phyloP scores from a whole-genome alignment of 92 coral and sea anemone species.

The Parazoanthus darwini region DNA sequence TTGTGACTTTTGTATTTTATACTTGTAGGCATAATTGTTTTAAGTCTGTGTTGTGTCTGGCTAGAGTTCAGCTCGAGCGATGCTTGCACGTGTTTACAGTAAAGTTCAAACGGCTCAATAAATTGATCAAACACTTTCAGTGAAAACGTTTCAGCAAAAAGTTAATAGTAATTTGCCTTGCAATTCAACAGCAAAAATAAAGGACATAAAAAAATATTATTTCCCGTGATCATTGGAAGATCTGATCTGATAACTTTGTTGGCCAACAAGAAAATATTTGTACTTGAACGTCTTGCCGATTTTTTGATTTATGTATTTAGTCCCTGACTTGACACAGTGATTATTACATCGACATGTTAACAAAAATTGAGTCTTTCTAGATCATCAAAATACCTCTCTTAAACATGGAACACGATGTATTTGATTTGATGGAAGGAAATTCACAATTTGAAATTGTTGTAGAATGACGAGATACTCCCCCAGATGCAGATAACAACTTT shows the following conservation, averaged over 20 bases:
- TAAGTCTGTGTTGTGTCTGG: not conserved
- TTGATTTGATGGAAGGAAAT: not conserved
- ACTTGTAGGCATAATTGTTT: not conserved
- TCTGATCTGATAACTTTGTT: not conserved
- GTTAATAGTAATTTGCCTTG: too few species aligned
- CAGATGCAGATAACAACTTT: not conserved
- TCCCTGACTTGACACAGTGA: not conserved
- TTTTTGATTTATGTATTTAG: not conserved
- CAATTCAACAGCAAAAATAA: too few species aligned
- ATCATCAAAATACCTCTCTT: too few species aligned
- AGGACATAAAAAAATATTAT: too few species aligned
- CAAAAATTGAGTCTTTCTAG: too few species aligned
- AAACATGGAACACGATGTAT: not conserved
- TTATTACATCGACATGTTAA: not conserved
- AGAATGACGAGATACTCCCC: not conserved
- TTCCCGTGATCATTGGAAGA: not conserved
- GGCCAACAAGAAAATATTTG: not conserved
- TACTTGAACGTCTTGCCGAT: too few species aligned
- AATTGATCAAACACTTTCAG: not conserved
- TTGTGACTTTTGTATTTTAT: too few species aligned
- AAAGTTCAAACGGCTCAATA: not conserved
- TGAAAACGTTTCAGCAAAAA: not conserved
- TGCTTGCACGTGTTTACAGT: not conserved
- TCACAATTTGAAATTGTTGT: not conserved
- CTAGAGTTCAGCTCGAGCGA: not conserved